These are phyloP conservation scores for Arrhamphus sclerolepis DNA, from an alignment of 2,797 vertebrate species.

Conservation along the genomic window DNA sequence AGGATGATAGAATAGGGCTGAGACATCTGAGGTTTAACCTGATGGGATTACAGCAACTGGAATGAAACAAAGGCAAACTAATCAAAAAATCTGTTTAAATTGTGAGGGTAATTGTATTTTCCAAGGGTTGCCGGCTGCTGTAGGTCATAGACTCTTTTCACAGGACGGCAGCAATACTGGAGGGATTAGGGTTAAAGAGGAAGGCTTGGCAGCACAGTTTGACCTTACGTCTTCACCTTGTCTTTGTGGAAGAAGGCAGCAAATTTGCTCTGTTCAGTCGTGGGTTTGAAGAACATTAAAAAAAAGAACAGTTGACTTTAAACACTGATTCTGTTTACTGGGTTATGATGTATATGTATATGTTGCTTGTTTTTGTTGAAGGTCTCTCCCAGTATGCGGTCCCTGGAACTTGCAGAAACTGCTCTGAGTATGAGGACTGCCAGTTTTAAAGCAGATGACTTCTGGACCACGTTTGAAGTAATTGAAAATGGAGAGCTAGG, in stretches of 20 bases:
- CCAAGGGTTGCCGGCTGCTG: slow-evolving; percentile 42
- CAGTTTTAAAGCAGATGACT: slow-evolving; percentile 74
- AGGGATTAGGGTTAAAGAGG: slow-evolving; percentile 35
- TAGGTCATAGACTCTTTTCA: slow-evolving; percentile 53
- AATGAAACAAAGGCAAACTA: slow-evolving; percentile 75
- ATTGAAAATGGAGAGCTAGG: slow-evolving; percentile 96
- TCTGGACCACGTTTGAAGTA: slow-evolving; percentile 92
- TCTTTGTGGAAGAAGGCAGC: slow-evolving; percentile 29
- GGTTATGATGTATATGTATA: background rate
- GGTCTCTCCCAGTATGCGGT: slow-evolving; percentile 90
- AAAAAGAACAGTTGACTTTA: background rate
- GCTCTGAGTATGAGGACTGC: slow-evolving; percentile 87
- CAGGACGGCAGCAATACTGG: slow-evolving; percentile 21
- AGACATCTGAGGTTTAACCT: slow-evolving; percentile 68
- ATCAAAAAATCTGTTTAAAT: slow-evolving; percentile 81
- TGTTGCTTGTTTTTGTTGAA: slow-evolving; percentile 47
- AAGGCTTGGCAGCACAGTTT: slow-evolving; percentile 20
- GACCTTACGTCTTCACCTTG: slow-evolving; percentile 27
- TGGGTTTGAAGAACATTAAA: background rate
- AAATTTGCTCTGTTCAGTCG: slow-evolving; percentile 14
- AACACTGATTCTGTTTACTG: background rate
- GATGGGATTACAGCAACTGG: slow-evolving; percentile 68
- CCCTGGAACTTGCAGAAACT: slow-evolving; percentile 85
- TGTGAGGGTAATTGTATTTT: slow-evolving; percentile 76
- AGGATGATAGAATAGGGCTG: slow-evolving; percentile 62